Base-by-base conservation (phyloP, 1,140 invertebrate genomes). In the Leptinotarsa lineolata region DNA sequence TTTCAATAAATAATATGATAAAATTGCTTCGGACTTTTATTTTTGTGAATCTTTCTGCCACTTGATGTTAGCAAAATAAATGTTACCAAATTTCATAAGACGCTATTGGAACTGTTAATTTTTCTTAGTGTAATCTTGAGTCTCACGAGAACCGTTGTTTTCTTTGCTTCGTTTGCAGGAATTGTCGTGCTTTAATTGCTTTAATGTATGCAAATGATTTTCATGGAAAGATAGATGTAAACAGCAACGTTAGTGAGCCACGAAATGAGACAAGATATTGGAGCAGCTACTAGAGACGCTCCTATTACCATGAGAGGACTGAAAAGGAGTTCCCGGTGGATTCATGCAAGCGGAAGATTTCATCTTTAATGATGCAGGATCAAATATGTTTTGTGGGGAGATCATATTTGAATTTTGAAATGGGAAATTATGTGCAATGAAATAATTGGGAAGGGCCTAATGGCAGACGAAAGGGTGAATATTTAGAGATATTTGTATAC, bases 171-270 rank as follows among this genome's bases (percentile, higher is more conserved):
- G 39, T 48, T 70, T 60, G 46, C 61, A 48, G 69, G 66, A 74
- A 75, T 73, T 68, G 69, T 72, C 68, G 66, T 30, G 63, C 66
- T 74, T 74, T 79, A 80, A 80, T 80, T 80, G 77, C 72, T 76
- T 80, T 78, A 80, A 80, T 80, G 72, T 76, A 80, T 79, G 79
- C 77, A 79, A 80, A 80, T 79, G 73, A 77, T 80, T 80, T 79
- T 77, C 76, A 77, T 79, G 77, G 74, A 73, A 74, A 77, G 74
- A 77, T 72, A 74, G 73, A 80, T 77, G 77, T 80, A 80, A 79
- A 80, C 77, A 76, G 76, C 70, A 70, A 68, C 74, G 76, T 80
- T 79, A 80, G 79, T 80, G 79, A 79, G 79, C 79, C 79, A 77
- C 77, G 77, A 80, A 80, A 80, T 80, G 74, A 79, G 76, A 74